Percentiles rank a stretch among this genome's conserved stretches.
Evolutionary conservation across 2,797 vertebrate species (phyloP).

Genomic region (Eulemur coronatus): DNA sequence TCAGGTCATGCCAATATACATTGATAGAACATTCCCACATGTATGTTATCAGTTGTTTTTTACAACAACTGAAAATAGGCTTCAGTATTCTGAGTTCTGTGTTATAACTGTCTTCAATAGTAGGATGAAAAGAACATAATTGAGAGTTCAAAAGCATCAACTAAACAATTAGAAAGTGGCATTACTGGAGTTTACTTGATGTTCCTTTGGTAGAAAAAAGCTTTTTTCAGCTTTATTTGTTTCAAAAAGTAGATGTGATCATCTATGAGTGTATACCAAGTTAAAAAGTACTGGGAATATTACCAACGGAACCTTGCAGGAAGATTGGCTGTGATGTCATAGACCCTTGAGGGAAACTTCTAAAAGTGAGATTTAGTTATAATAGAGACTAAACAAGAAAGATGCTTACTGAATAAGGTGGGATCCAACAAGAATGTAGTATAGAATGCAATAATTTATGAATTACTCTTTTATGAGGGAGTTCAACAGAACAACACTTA

Average conservation of each 20-base stretch:
- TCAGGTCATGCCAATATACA: not conserved
- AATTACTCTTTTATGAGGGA: conserved; percentile 26
- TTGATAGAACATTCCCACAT: not conserved
- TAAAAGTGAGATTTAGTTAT: conserved; percentile 58
- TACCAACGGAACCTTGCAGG: conserved; percentile 47
- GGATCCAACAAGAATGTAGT: conserved; percentile 60
- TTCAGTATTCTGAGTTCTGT: not conserved
- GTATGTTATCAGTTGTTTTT: not conserved
- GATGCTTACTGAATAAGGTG: conserved; percentile 61
- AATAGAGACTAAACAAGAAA: conserved; percentile 55
- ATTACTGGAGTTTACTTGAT: not conserved
- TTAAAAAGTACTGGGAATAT: conserved; percentile 29
- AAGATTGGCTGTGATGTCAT: conserved; percentile 71
- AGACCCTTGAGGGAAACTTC: conserved; percentile 67
- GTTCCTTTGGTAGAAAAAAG: not conserved
- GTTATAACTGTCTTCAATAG: not conserved
- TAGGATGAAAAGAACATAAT: not conserved
- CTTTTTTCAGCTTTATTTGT: not conserved
- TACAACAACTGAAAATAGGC: not conserved
- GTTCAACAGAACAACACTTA: not conserved
- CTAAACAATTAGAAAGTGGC: not conserved
- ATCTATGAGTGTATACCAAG: not conserved
- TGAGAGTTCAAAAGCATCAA: conserved; percentile 9
- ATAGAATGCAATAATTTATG: conserved; percentile 46
- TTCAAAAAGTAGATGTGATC: not conserved